These are phyloP conservation scores for Hydriomena furcata DNA, from an alignment of 2,888 invertebrate genomes.

Conservation along the genomic window DNA sequence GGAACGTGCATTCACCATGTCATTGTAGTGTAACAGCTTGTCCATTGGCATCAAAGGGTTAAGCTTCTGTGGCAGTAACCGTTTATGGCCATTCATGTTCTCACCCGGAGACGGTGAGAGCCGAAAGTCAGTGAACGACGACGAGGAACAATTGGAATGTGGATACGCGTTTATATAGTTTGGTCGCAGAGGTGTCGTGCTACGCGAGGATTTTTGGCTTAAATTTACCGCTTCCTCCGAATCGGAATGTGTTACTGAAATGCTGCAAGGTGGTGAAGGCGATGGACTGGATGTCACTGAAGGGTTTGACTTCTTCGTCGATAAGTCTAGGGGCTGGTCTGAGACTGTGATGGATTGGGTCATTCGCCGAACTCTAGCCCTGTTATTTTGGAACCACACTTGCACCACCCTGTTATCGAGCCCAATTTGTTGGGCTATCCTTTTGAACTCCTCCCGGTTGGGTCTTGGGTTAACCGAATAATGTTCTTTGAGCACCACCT, in stretches of 20 bases:
- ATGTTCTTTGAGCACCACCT: slow-evolving; percentile 93
- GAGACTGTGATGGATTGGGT: slow-evolving; percentile 65
- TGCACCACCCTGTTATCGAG: slow-evolving; percentile 92
- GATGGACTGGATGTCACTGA: slow-evolving; percentile 84
- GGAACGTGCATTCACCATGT: slow-evolving; percentile 82
- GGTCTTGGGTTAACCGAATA: slow-evolving; percentile 96
- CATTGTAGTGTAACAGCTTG: slow-evolving; percentile 81
- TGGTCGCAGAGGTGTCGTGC: slow-evolving; percentile 83
- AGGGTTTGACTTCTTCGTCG: slow-evolving; percentile 88
- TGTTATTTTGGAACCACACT: slow-evolving; percentile 98
- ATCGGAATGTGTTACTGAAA: slow-evolving; percentile 85
- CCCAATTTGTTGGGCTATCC: slow-evolving; percentile 91
- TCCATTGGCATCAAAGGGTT: slow-evolving; percentile 86
- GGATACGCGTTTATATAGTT: slow-evolving; percentile 79
- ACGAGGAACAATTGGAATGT: slow-evolving; percentile 85
- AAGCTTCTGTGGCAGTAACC: slow-evolving; percentile 61
- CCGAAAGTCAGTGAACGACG: slow-evolving; percentile 75
- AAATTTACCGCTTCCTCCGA: slow-evolving; percentile 91
- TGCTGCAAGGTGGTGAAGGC: slow-evolving; percentile 85
- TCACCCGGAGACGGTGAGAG: slow-evolving; percentile 79
- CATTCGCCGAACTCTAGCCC: slow-evolving; percentile 92
- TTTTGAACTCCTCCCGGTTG: slow-evolving; percentile 95
- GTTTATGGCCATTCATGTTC: slow-evolving; percentile 61
- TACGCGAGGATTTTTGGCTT: slow-evolving; percentile 87
- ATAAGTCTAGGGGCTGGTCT: slow-evolving; percentile 96